Evolutionary conservation across 2,797 vertebrate species (phyloP), one percentile per base, ranked within the genome.

Genomic region (Ibycter americanus): DNA sequence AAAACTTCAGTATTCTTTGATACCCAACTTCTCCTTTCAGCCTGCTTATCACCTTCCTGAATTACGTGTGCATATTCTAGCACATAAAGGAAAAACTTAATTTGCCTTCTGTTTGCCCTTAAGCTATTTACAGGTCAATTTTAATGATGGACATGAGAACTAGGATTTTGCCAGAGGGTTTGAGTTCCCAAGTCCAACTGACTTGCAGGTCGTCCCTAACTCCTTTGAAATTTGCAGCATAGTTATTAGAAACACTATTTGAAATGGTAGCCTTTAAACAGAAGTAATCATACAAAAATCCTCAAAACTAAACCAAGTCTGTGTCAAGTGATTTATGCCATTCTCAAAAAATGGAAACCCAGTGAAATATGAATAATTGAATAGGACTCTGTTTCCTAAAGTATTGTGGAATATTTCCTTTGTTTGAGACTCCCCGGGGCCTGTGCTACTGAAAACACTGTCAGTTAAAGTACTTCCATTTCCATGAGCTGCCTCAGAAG

Each of bases 341-440:
- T 76, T 94, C 77, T 94, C 58, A 79, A 87, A 77, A 70, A 95
- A 68, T 9, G 32, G 82, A 94, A 96, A 93, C n/a, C 5, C 27
- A 93, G 80, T 56, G 73, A 91, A 95, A 90, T 71, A 95, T 87
- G 93, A 96, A 96, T 97, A 97, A 97, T 93, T 96, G 81, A 97
- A 61, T 26, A 77, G 80, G 58, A 82, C 49, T 82, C 76, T 89
- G 49, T 94, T 96, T 97, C 73, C 71, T 90, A 40, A 56, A 94
- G n/a, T 92, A 90, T 87, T 68, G 6, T 59, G 93, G 85, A 95
- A 55, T 87, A 87, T 87, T 95, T 94, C 90, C 88, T 89, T 94
- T 97, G 91, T 88, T 72, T 94, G 77, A 62, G 27, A 4, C 78
- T 96, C 97, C 96, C 95, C 21, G 3, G 88, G 82, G 97, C 66